phyloP scores from a whole-genome alignment of 2,888 invertebrate genomes.

The Cloeon dipterum region DNA sequence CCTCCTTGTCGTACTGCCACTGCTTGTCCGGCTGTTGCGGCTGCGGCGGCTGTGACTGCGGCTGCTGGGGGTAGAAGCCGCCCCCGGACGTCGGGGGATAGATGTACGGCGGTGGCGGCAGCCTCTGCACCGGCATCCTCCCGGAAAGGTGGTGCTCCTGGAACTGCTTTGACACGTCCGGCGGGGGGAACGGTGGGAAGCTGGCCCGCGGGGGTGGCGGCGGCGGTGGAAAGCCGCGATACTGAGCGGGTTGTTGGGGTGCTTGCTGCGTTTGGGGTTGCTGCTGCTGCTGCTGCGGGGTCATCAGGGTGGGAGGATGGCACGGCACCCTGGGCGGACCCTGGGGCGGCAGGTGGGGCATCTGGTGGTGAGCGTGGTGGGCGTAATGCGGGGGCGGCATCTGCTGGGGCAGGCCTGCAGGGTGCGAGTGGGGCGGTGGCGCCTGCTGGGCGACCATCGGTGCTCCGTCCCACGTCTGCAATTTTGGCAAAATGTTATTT shows the following conservation, averaged over 20 bases:
- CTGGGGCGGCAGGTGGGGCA: constrained; percentile 15
- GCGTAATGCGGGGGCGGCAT: constrained; percentile 17
- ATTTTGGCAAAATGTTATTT: too few species aligned
- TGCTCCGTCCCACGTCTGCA: too few species aligned
- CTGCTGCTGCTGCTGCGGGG: constrained; percentile 6
- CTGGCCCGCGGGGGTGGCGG: constrained; percentile 9
- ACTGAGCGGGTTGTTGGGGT: neutral
- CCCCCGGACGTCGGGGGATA: too few species aligned
- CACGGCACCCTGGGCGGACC: constrained; percentile 15
- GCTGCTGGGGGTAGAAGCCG: constrained; percentile 10
- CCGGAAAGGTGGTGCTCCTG: constrained; percentile 7
- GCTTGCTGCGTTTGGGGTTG: neutral
- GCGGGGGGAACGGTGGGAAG: neutral
- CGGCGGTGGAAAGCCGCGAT: constrained; percentile 5
- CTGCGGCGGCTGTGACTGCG: constrained; percentile 3
- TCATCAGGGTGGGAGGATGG: constrained; percentile 12
- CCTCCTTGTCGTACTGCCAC: constrained; percentile 9
- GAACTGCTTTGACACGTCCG: constrained; percentile 5
- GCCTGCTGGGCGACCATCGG: too few species aligned
- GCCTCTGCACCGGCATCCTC: constrained; percentile 8
- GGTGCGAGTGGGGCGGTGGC: too few species aligned
- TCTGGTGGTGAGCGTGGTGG: constrained; percentile 16
- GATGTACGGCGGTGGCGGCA: constrained; percentile 10
- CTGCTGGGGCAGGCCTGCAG: too few species aligned
- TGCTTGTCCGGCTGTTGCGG: constrained; percentile 9